These are phyloP conservation scores for Anoplophora glabripennis DNA, from an alignment of 1,140 invertebrate species.

Conservation along the genomic window DNA sequence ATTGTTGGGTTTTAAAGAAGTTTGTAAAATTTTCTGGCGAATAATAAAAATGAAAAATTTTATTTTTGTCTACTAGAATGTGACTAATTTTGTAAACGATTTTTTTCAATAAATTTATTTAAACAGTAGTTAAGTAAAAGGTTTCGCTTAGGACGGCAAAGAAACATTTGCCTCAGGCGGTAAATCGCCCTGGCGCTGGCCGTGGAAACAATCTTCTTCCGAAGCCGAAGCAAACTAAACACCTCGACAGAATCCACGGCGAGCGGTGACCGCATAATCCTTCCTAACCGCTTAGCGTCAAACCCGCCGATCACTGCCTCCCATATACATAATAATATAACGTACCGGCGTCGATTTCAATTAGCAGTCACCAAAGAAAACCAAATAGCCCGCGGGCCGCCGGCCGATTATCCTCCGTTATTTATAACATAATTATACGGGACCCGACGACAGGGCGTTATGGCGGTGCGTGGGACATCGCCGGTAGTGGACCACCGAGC, in stretches of 20 bases:
- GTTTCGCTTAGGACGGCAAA: too few relatives aligned
- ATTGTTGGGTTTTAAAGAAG: too few relatives aligned
- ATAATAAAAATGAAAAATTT: too few relatives aligned
- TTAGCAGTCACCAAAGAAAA: conserved; percentile 38
- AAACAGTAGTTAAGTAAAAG: too few relatives aligned
- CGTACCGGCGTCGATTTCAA: conserved; percentile 39
- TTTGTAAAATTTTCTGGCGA: too few relatives aligned
- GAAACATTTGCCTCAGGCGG: too few relatives aligned
- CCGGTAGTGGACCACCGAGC: conserved; percentile 43
- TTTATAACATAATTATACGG: conserved; percentile 48
- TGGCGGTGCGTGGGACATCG: conserved; percentile 42
- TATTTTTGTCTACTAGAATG: too few relatives aligned
- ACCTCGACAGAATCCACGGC: background rate
- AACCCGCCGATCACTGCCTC: conserved; percentile 14
- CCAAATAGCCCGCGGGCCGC: conserved; percentile 36
- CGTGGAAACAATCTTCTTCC: too few relatives aligned
- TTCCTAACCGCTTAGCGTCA: conserved; percentile 7
- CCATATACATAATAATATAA: background rate
- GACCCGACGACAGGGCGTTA: conserved; percentile 44
- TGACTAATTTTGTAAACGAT: too few relatives aligned
- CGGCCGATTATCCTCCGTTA: conserved; percentile 37
- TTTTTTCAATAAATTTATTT: too few relatives aligned
- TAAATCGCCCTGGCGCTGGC: too few relatives aligned
- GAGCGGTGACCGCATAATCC: background rate
- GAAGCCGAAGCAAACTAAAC: background rate